Evolutionary conservation across 2,113 vertebrate species (phyloP).

Genomic region (Perognathus longimembris): DNA sequence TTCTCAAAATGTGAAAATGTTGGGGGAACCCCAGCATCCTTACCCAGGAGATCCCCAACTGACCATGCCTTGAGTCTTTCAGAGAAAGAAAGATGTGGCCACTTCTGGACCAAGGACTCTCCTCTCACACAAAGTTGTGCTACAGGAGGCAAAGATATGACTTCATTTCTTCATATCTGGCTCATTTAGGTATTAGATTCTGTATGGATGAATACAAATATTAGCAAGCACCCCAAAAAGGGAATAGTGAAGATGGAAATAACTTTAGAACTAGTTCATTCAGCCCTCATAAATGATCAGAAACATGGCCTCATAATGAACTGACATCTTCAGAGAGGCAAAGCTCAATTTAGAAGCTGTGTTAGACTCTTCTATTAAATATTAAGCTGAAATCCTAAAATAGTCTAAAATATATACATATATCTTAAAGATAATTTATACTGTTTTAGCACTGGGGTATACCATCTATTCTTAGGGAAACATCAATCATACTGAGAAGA

Average conservation of each 20-base stretch:
- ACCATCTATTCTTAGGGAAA: conserved; percentile 9
- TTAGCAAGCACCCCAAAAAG: neutral
- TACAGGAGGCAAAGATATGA: neutral
- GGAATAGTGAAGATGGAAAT: neutral
- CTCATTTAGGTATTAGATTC: conserved; percentile 19
- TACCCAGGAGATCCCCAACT: neutral
- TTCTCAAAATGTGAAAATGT: neutral
- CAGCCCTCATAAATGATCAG: neutral
- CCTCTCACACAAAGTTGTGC: neutral
- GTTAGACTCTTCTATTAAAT: neutral
- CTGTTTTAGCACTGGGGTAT: neutral
- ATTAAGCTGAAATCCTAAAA: neutral
- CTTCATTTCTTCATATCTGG: neutral
- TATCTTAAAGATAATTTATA: neutral
- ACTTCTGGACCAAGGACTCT: neutral
- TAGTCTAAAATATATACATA: neutral
- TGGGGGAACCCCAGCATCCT: neutral
- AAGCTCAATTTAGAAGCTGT: neutral
- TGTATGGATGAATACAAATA: neutral
- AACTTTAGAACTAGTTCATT: neutral
- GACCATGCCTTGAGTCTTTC: neutral
- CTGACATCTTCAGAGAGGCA: neutral
- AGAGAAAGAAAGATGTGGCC: neutral
- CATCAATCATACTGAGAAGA: neutral
- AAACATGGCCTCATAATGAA: neutral